Base-by-base conservation (phyloP, 1,140 invertebrate genomes). In the Heliothis subflexa region DNA sequence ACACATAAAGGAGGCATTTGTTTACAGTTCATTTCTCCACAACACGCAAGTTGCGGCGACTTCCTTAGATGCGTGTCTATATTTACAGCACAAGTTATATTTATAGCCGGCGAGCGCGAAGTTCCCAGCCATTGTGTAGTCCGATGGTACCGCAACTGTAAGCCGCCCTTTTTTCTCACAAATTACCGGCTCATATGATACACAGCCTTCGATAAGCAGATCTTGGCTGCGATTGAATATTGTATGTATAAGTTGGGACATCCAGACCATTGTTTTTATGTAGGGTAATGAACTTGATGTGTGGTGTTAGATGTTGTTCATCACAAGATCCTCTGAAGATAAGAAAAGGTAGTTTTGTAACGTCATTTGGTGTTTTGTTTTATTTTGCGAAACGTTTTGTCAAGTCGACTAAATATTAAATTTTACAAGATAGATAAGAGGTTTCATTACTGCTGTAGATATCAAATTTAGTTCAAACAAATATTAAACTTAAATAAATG, bases 141-240 rank as follows among this genome's bases (percentile, higher is more conserved):
- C 33, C n/a, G n/a, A 18, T 1, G 13, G 21, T 68, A 70, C 66
- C 47, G 66, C 47, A 66, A 79, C 45, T 57, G 68, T 57, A 64
- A 9, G 47, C 49, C 73, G 74, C 79, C 79, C 79, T 81, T 81
- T 66, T 64, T 80, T 77, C 79, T 74, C 79, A 81, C 74, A 62
- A 54, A 45, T 50, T 61, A 68, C 50, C 50, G n/a, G 14, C 55
- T 66, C 18, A 52, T 59, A 59, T 49, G 70, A 55, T 72, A 70
- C 47, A 50, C 7, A n/a, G 47, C 66, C 45, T 70, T 50, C 66
- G 66, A 70, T 70, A 70, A 49, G 7, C 12, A 70, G 66, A 70
- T 70, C 18, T 1, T 25, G n/a, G 13, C 18, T 16, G 47, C 50
- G 66, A 70, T 70, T 70, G 66, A 52, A 70, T 70, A 52, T 70